Evolutionary conservation across 2,888 invertebrate species (phyloP), one percentile per base, ranked within the genome.

Genomic region (Pherbina coryleti): DNA sequence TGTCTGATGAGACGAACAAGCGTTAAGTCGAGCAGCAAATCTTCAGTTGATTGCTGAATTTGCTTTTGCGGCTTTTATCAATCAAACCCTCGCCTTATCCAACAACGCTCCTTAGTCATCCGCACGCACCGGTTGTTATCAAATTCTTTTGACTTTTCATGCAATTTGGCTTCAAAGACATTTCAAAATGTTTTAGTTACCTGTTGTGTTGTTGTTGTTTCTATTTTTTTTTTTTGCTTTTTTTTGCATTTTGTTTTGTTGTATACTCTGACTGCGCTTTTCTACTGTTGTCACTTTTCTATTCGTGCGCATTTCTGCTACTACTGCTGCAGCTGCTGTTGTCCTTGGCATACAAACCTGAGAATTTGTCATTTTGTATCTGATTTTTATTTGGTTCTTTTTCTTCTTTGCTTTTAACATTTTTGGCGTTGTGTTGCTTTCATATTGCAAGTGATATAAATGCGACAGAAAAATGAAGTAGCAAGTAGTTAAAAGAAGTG

Each of bases 1-100:
- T 28, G 51, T 51, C 28, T 69, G 49, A 25, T 11, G 28, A 49
- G 19, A 22, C 28, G 69, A 28, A 22, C 51, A 69, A 69, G n/a
- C 49, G 69, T 69, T 51, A 69, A 69, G 69, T 69, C 51, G 69
- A 69, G 69, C 69, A 51, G 28, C 49, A 69, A 69, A 69, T 69
- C 49, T 69, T 34, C 49, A 69, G 51, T 51, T 69, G 69, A 51
- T 69, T 69, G 69, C 49, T 69, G 69, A 69, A 69, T 69, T 17
- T 51, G 69, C 44, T 69, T 69, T 69, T 49, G 25, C 49, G 7
- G 19, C 28, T 37, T 17, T 37, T n/a, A 8, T 17, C 67, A 34
- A n/a, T n/a, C n/a, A n/a, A 14, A 9, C 22, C 22, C 8, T n/a
- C 19, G 9, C 3, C 34, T 31, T 28, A 14, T 34, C 22, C 67